phyloP scores from a whole-genome alignment of 2,113 vertebrate genomes.

The Orientallactaga bullata region DNA sequence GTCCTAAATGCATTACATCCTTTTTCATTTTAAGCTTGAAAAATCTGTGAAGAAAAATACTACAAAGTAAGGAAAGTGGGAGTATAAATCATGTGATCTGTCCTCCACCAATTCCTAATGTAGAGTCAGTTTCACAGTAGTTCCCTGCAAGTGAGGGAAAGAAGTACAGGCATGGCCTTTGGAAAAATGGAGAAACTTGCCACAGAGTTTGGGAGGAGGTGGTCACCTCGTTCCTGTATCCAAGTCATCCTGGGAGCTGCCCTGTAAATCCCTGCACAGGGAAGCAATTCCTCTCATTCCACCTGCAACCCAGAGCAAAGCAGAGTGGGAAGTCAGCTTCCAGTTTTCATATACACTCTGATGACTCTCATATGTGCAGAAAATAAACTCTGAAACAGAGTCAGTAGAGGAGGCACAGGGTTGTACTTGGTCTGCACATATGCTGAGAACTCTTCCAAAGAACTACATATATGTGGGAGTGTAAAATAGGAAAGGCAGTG shows the following conservation, averaged over 20 bases:
- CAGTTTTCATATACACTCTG: conserved; percentile 50
- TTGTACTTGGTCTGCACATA: not conserved
- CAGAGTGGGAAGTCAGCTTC: conserved; percentile 58
- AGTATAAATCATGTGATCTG: not conserved
- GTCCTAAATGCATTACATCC: conserved; percentile 14
- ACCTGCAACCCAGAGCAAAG: not conserved
- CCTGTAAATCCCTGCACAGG: conserved; percentile 32
- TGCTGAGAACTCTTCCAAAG: not conserved
- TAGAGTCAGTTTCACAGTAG: conserved; percentile 50
- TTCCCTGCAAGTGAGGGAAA: not conserved
- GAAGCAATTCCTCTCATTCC: conserved; percentile 10
- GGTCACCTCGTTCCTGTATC: not conserved
- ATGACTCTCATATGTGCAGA: conserved; percentile 62
- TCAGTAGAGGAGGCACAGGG: not conserved
- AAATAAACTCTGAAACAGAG: conserved; percentile 57
- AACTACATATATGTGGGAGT: not conserved
- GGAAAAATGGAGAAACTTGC: not conserved
- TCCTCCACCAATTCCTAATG: conserved; percentile 2
- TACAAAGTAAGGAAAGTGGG: not conserved
- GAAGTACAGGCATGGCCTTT: conserved; percentile 31
- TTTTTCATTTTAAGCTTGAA: not conserved
- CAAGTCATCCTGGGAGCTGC: not conserved
- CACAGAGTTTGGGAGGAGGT: conserved; percentile 42
- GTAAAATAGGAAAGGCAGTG: not conserved
- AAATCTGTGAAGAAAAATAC: conserved; percentile 19